These are phyloP conservation scores for Stegana nigrithorax DNA, from an alignment of 2,888 invertebrate species.

Conservation along the genomic window DNA sequence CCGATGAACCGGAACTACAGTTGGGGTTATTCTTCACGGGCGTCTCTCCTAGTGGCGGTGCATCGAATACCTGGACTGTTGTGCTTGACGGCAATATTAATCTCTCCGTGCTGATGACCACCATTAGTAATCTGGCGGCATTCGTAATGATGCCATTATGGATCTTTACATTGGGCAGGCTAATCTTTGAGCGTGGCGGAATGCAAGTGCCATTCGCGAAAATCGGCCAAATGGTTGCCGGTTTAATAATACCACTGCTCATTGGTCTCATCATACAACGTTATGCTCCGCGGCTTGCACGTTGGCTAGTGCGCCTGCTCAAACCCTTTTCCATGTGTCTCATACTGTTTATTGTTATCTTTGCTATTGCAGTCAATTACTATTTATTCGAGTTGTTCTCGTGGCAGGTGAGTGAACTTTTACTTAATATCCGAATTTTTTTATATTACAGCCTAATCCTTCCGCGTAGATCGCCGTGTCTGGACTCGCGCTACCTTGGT, in stretches of 20 bases:
- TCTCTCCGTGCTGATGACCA: slow-evolving; percentile 95
- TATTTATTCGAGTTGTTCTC: slow-evolving; percentile 90
- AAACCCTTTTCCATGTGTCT: slow-evolving; percentile 86
- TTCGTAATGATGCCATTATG: slow-evolving; percentile 94
- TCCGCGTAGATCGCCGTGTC: slow-evolving; percentile 78
- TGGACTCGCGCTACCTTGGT: slow-evolving; percentile 84
- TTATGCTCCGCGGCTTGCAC: slow-evolving; percentile 76
- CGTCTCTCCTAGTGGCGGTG: slow-evolving; percentile 92
- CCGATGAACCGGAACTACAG: slow-evolving; percentile 77
- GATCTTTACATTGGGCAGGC: slow-evolving; percentile 86
- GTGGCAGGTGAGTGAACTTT: slow-evolving; percentile 85
- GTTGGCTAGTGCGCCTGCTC: slow-evolving; percentile 80
- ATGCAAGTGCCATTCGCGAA: slow-evolving; percentile 83
- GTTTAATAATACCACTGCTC: slow-evolving; percentile 79
- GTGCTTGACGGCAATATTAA: slow-evolving; percentile 92
- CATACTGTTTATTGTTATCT: slow-evolving; percentile 84
- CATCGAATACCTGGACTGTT: slow-evolving; percentile 96
- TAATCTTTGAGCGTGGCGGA: slow-evolving; percentile 79
- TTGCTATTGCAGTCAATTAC: slow-evolving; percentile 89
- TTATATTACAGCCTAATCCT: slow-evolving; percentile 36
- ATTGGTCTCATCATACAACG: slow-evolving; percentile 78
- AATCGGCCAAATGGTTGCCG: slow-evolving; percentile 80
- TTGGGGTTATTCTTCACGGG: slow-evolving; percentile 91
- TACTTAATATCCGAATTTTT: slow-evolving; percentile 3
- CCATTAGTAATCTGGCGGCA: slow-evolving; percentile 87